Evolutionary conservation across 2,888 invertebrate species (phyloP).

Genomic region (Andrena hattorfiana): DNA sequence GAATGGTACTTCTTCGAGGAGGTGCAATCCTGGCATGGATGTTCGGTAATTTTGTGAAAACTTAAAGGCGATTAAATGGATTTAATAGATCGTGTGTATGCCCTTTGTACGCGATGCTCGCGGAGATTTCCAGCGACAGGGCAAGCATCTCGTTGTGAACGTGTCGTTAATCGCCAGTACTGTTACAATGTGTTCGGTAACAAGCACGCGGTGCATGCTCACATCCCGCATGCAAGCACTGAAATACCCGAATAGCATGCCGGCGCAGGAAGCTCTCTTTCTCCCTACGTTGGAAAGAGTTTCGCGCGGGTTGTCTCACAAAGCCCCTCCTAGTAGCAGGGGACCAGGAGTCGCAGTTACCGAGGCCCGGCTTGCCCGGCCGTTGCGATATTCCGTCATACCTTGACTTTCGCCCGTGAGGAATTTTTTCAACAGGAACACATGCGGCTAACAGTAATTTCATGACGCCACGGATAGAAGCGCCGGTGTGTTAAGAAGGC

Average conservation of each 20-base stretch:
- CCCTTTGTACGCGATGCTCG: too few species aligned
- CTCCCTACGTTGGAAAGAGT: constrained; percentile 78
- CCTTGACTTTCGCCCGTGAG: constrained; percentile 85
- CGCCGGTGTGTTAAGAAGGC: constrained; percentile 69
- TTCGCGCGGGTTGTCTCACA: constrained; percentile 84
- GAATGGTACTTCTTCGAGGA: not conserved
- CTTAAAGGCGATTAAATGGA: too few species aligned
- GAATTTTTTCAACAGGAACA: constrained; percentile 85
- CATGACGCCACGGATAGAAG: constrained; percentile 77
- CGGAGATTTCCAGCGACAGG: too few species aligned
- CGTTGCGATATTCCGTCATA: constrained; percentile 81
- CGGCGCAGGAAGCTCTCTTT: constrained; percentile 44
- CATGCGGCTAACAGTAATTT: constrained; percentile 78
- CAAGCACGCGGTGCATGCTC: constrained; percentile 80
- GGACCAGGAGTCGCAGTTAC: constrained; percentile 63
- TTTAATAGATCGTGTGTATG: too few species aligned
- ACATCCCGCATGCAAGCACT: constrained; percentile 84
- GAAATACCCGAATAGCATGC: constrained; percentile 75
- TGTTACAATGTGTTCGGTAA: constrained; percentile 33
- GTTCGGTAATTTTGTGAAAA: too few species aligned
- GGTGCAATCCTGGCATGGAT: too few species aligned
- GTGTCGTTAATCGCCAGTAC: not conserved
- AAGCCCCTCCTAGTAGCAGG: constrained; percentile 83
- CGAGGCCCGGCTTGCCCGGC: constrained; percentile 13
- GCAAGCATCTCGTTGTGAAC: not conserved